Evolutionary conservation across 1,140 invertebrate genomes (phyloP).

Genomic region (Caerostris extrusa): DNA sequence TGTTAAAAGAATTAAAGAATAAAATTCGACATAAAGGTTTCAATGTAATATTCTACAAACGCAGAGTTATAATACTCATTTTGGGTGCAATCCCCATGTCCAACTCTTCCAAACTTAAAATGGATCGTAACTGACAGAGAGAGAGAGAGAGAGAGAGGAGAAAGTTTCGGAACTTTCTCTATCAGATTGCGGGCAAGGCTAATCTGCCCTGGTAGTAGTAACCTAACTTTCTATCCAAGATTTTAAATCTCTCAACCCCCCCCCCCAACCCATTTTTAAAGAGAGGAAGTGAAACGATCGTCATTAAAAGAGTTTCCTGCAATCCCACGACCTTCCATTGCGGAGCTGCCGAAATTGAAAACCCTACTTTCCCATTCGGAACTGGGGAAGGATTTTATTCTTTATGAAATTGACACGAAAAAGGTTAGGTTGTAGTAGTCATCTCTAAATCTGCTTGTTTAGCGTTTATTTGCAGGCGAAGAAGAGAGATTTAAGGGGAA

Average conservation of each 20-base stretch:
- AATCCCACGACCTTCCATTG: slow-evolving; percentile 42
- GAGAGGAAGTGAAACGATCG: slow-evolving; percentile 65
- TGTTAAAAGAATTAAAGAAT: too few species aligned
- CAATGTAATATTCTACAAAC: not conserved
- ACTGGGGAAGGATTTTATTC: too few species aligned
- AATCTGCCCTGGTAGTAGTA: slow-evolving; percentile 23
- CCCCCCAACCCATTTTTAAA: too few species aligned
- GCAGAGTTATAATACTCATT: slow-evolving; percentile 5
- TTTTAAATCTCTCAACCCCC: slow-evolving; percentile 1
- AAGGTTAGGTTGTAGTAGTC: not conserved
- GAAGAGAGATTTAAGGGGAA: slow-evolving; percentile 8
- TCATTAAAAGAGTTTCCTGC: slow-evolving; percentile 62
- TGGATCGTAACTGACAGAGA: slow-evolving; percentile 21
- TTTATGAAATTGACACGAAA: slow-evolving; percentile 37
- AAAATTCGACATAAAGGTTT: not conserved
- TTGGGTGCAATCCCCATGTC: slow-evolving; percentile 17
- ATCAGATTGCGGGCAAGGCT: slow-evolving; percentile 18
- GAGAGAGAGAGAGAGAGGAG: too few species aligned
- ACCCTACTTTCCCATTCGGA: too few species aligned
- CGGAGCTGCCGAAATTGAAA: slow-evolving; percentile 52
- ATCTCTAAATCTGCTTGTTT: slow-evolving; percentile 34
- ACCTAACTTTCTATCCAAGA: slow-evolving; percentile 20
- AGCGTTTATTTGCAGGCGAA: slow-evolving; percentile 47
- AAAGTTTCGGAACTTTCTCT: slow-evolving; percentile 44
- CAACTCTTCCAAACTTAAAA: slow-evolving; percentile 32